A percentile compares a stretch with the other conserved stretches of the same genome.
Conservation (phyloP, 2,888 invertebrate genomes). For the Drosophila ustulata region DNA sequence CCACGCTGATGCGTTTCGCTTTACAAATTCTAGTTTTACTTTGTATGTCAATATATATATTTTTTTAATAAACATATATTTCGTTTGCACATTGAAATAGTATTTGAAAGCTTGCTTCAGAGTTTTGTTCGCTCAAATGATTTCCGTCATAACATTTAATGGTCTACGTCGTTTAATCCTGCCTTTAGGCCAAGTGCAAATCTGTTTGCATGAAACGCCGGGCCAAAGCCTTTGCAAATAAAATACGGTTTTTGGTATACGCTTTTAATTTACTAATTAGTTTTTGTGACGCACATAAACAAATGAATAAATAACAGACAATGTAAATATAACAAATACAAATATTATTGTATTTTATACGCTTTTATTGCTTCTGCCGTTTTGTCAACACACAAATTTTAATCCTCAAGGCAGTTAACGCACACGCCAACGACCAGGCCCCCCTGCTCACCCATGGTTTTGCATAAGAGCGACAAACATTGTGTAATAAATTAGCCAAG, state of each 20-base stretch:
- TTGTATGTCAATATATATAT: too few relatives aligned
- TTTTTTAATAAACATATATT: too few relatives aligned
- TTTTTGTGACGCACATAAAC: slow-evolving; percentile 22
- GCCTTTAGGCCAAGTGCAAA: slow-evolving; percentile 6
- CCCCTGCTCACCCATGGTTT: slow-evolving; percentile 5
- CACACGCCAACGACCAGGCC: not conserved
- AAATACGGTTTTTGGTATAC: slow-evolving; percentile 13
- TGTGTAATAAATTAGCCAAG: slow-evolving; percentile 66
- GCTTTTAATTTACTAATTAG: slow-evolving; percentile 58
- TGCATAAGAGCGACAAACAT: slow-evolving; percentile 51
- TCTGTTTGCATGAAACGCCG: slow-evolving; percentile 9
- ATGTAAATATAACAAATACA: slow-evolving; percentile 22
- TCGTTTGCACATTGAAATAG: not conserved
- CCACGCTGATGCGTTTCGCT: not conserved
- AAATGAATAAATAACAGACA: slow-evolving; percentile 43
- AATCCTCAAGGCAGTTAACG: slow-evolving; percentile 44
- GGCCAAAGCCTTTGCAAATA: slow-evolving; percentile 12
- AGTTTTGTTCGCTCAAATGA: not conserved
- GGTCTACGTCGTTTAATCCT: not conserved
- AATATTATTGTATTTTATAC: slow-evolving; percentile 33
- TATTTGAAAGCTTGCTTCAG: not conserved
- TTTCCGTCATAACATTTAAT: not conserved
- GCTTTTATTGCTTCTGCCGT: slow-evolving; percentile 18
- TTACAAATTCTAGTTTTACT: not conserved
- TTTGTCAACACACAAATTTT: slow-evolving; percentile 52